Evolutionary conservation across 2,888 invertebrate species (phyloP), one percentile per base, ranked within the genome.

Genomic region (Tholera decimalis): DNA sequence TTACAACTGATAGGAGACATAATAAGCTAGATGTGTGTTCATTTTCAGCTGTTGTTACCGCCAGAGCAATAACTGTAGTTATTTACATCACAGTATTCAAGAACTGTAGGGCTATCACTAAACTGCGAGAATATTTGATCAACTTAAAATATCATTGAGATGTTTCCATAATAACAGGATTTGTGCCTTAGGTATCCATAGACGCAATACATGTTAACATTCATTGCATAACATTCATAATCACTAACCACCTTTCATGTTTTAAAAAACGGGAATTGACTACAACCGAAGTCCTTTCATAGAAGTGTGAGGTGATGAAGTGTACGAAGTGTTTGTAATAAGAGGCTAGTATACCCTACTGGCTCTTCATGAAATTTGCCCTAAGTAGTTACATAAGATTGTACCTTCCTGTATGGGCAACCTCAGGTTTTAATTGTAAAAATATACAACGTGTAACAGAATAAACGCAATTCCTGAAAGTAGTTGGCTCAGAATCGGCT

Each of bases 71-170:
- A 86, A 73, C 64, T 82, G 54, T 60, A 49, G 68, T 74, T 78
- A 84, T 84, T 89, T 88, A 83, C 87, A 86, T 89, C 88, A 88
- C 79, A 39, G 63, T 72, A 53, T 46, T 46, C 35, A 62, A 59
- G 15, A 9, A 18, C 1, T 8, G 3, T 65, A 71, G 85, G 87
- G 89, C 58, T 87, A 79, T 20, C 81, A 74, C 56, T 47, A 18
- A 7, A 33, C 33, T 43, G 18, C n/a, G 37, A 20, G 13, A 3
- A n/a, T 39, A 9, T 26, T 54, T 26, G 3, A n/a, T 51, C 6
- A 37, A n/a, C 24, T 15, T 22, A n/a, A 11, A 35, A n/a, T 22
- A 22, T n/a, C 6, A 3, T 41, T 11, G 3, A 20, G 3, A 24
- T 15, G 44, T 24, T 44, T 24, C 15, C 24, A 24, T 13, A 26